These are phyloP conservation scores for Watersipora subatra DNA, from an alignment of 1,140 invertebrate species.

Conservation along the genomic window DNA sequence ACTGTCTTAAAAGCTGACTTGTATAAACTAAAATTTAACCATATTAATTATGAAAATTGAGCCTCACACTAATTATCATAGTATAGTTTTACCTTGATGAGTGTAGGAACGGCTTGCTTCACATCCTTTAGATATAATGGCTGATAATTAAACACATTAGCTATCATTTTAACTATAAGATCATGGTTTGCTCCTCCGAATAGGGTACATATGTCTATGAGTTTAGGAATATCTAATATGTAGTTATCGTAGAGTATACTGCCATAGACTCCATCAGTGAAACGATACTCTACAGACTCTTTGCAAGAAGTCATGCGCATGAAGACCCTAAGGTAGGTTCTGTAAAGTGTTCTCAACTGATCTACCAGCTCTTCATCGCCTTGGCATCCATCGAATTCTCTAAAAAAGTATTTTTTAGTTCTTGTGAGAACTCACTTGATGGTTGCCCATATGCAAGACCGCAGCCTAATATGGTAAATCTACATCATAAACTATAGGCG, in stretches of 20 bases:
- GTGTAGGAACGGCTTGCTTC: conserved; percentile 40
- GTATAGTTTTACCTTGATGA: conserved; percentile 28
- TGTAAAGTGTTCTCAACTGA: not conserved
- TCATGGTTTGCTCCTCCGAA: conserved; percentile 53
- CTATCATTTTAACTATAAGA: conserved; percentile 51
- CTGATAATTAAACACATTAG: conserved; percentile 53
- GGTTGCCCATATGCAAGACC: too few species aligned
- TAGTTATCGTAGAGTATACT: conserved; percentile 63
- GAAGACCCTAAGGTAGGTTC: not conserved
- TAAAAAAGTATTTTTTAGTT: too few species aligned
- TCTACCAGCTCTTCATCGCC: not conserved
- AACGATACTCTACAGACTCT: conserved; percentile 44
- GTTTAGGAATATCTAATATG: conserved; percentile 63
- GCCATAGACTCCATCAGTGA: conserved; percentile 50
- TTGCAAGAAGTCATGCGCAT: not conserved
- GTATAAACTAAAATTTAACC: too few species aligned
- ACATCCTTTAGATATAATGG: conserved; percentile 58
- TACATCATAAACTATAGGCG: too few species aligned
- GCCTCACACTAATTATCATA: not conserved
- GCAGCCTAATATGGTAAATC: too few species aligned
- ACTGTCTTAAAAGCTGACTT: too few species aligned
- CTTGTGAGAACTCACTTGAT: too few species aligned
- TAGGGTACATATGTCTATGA: conserved; percentile 60
- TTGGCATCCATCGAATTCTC: not conserved
- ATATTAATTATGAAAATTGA: too few species aligned